Evolutionary conservation across 2,888 invertebrate species (phyloP), one percentile per base, ranked within the genome.

Genomic region (Amblyteles armatorius): DNA sequence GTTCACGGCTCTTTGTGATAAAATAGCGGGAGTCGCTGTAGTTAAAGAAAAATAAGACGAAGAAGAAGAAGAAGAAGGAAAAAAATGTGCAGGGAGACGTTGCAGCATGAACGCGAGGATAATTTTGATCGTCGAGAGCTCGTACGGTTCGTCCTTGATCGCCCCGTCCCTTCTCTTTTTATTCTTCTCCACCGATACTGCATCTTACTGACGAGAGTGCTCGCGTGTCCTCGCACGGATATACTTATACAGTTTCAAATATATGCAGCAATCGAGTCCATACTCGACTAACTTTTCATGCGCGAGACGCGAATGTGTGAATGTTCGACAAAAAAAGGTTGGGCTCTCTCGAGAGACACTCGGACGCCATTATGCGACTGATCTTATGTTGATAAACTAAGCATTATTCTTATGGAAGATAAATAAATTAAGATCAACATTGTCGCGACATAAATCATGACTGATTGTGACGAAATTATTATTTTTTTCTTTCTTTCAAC

Each of bases 51-150:
- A 78, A 76, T 16, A 77, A 33, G 5, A 7, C 5, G 11, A 48
- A 40, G 48, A 52, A 55, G 68, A 22, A 55, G 29, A 16, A 52
- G 13, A 71, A 52, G 65, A 63, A 79, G 77, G 77, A 74, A 55
- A 71, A 77, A 44, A 33, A 72, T 65, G 69, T 60, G 22, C 52
- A 79, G n/a, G n/a, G 76, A 80, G 33, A 63, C 48, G 16, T 71
- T 26, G 57, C 57, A 63, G 78, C 79, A 78, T 74, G 86, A 88
- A 85, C 82, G 85, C 85, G 79, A 85, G 82, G 67, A 82, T 79
- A 82, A 85, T 85, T 85, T 85, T 79, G 85, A 85, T 82, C 85
- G 72, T 67, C 78, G 74, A 76, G 84, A 79, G 84, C 82, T 85
- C 72, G 84, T 79, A 85, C 76, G 72, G 29, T 79, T 82, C 72